Percentiles rank a stretch among this genome's conserved stretches.
Evolutionary conservation across 2,888 invertebrate species (phyloP).

Genomic region (Cremastobaeus sp.): DNA sequence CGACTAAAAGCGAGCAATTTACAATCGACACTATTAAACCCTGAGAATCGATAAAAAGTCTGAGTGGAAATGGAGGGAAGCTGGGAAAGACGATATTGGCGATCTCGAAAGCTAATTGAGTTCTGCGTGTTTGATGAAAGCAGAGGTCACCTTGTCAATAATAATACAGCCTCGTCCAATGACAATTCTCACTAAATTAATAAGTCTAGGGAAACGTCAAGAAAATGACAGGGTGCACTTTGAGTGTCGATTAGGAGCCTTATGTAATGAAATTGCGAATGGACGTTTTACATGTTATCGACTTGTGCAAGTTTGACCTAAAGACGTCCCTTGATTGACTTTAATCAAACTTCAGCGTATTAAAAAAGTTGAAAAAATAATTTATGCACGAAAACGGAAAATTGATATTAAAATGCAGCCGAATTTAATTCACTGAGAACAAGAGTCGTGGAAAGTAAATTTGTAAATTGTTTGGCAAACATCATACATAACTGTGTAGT

Average conservation of each 20-base stretch:
- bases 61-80: neutral
- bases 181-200: conserved; percentile 45
- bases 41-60: conserved; percentile 5
- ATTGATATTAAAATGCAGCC: too few species aligned
- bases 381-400: too few species aligned
- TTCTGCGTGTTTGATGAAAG: conserved; percentile 32
- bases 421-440: too few species aligned
- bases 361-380: too few species aligned
- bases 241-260: conserved; percentile 21
- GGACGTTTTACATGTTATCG: conserved; percentile 22
- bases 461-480: too few species aligned
- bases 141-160: conserved; percentile 36
- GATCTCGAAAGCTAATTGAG: conserved; percentile 36
- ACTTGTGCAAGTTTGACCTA: conserved; percentile 13
- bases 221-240: conserved; percentile 26
- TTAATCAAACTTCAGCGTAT: too few species aligned
- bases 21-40: neutral
- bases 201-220: conserved; percentile 30
- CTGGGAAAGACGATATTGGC: conserved; percentile 29
- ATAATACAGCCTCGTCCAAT: conserved; percentile 30
- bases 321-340: conserved; percentile 6
- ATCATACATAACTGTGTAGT: too few species aligned
- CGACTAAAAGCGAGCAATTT: conserved; percentile 3
- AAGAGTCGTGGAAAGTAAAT: too few species aligned
- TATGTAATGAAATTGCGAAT: conserved; percentile 27